These are phyloP conservation scores for Rhabdomys pumilio DNA, from an alignment of 2,797 vertebrate genomes.

Conservation along the genomic window DNA sequence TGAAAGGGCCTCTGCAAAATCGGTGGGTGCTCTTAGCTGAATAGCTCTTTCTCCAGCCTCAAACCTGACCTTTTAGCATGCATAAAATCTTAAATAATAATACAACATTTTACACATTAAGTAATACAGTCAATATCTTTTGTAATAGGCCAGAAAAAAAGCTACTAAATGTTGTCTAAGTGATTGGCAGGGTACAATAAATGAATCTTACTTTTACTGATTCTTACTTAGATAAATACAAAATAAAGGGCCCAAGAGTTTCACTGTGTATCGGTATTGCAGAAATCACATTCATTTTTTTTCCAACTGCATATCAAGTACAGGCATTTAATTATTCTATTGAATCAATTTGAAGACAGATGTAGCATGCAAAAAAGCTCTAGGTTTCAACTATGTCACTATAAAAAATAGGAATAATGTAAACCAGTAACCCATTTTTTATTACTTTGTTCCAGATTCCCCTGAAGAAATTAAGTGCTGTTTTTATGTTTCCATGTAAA, in stretches of 20 bases:
- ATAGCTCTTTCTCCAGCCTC: neutral
- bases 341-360: neutral
- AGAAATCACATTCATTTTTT: slow-evolving; percentile 3
- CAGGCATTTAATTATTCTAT: neutral
- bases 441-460: neutral
- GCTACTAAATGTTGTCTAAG: neutral
- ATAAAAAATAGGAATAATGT: neutral
- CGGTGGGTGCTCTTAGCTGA: neutral
- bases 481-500: slow-evolving; percentile 42
- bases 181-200: neutral
- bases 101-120: neutral
- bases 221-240: slow-evolving; percentile 44
- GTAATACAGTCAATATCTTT: neutral
- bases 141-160: neutral
- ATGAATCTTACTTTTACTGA: neutral
- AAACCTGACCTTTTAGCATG: neutral
- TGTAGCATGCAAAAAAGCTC: neutral
- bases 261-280: neutral
- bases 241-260: neutral
- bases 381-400: neutral
- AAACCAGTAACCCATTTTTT: neutral
- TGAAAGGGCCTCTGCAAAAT: neutral
- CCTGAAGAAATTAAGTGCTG: neutral
- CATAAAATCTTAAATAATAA: slow-evolving; percentile 23
- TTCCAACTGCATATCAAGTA: neutral